Evolutionary conservation across 2,888 invertebrate species (phyloP).

Genomic region (Amiota mariae): DNA sequence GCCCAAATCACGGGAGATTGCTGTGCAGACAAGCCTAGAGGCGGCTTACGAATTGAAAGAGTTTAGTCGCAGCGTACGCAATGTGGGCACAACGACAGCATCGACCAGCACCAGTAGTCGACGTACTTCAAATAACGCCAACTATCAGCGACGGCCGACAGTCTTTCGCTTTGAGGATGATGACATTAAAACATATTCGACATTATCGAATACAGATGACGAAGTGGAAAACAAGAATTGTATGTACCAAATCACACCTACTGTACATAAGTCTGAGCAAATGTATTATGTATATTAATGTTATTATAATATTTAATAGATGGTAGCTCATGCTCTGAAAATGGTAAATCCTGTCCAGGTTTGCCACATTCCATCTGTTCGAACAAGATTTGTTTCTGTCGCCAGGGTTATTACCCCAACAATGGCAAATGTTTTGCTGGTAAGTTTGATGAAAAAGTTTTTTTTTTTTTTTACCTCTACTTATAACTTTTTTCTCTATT

Average conservation of each 20-base stretch:
- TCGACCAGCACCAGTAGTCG: conserved; percentile 61
- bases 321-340: conserved; percentile 66
- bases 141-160: conserved; percentile 45
- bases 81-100: conserved; percentile 58
- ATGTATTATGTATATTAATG: not conserved
- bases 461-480: not conserved
- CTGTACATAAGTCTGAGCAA: no score
- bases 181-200: conserved; percentile 68
- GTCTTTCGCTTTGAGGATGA: conserved; percentile 66
- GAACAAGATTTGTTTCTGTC: conserved; percentile 67
- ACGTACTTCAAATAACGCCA: conserved; percentile 48
- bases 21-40: conserved; percentile 71
- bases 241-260: conserved; percentile 48
- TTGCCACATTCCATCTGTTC: conserved; percentile 70
- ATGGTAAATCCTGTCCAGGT: conserved; percentile 65
- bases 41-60: conserved; percentile 62
- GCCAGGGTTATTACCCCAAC: conserved; percentile 67
- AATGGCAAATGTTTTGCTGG: conserved; percentile 70
- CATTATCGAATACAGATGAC: conserved; percentile 70
- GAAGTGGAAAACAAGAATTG: conserved; percentile 65
- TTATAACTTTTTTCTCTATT: not conserved
- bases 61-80: conserved; percentile 54
- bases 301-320: conserved; percentile 45
- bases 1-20: conserved; percentile 64
- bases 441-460: conserved; percentile 36